These are phyloP conservation scores for Caenorhabditis japonica DNA, from an alignment of 2,888 invertebrate species.

Conservation along the genomic window DNA sequence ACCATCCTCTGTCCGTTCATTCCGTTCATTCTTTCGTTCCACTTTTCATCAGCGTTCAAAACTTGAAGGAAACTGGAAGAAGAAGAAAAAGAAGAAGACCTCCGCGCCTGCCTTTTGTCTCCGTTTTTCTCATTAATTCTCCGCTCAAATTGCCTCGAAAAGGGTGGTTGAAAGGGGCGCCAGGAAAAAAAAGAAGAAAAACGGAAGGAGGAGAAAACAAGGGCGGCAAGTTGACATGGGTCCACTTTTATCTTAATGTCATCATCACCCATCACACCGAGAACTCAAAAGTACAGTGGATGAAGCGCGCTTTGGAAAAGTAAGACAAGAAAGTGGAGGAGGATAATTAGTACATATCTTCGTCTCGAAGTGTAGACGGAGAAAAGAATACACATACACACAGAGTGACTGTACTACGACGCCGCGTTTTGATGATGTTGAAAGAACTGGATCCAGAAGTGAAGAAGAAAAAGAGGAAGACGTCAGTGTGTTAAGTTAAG, in stretches of 20 bases:
- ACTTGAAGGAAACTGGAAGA: too few species aligned
- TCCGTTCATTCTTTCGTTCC: too few species aligned
- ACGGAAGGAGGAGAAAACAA: neutral
- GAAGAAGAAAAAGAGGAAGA: neutral
- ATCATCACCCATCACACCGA: slow-evolving; percentile 40
- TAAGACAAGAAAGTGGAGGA: neutral
- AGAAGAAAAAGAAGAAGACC: too few species aligned
- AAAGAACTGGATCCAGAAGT: slow-evolving; percentile 18
- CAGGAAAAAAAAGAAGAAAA: neutral
- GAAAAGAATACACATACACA: slow-evolving; percentile 13
- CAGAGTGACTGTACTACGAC: too few species aligned
- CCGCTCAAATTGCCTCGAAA: slow-evolving; percentile 42
- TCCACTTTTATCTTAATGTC: slow-evolving; percentile 46
- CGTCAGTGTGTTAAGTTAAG: neutral
- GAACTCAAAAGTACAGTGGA: slow-evolving; percentile 1
- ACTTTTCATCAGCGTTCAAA: neutral
- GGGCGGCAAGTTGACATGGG: slow-evolving; percentile 33
- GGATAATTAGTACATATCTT: slow-evolving; percentile 48
- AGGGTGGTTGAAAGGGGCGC: too few species aligned
- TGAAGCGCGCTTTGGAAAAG: too few species aligned
- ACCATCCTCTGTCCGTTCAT: neutral
- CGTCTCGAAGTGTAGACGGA: slow-evolving; percentile 13
- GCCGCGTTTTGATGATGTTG: slow-evolving; percentile 38
- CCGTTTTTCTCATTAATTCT: slow-evolving; percentile 53
- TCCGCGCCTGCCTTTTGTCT: slow-evolving; percentile 23